phyloP scores from a whole-genome alignment of 2,888 invertebrate genomes.

The Patella caerulea region DNA sequence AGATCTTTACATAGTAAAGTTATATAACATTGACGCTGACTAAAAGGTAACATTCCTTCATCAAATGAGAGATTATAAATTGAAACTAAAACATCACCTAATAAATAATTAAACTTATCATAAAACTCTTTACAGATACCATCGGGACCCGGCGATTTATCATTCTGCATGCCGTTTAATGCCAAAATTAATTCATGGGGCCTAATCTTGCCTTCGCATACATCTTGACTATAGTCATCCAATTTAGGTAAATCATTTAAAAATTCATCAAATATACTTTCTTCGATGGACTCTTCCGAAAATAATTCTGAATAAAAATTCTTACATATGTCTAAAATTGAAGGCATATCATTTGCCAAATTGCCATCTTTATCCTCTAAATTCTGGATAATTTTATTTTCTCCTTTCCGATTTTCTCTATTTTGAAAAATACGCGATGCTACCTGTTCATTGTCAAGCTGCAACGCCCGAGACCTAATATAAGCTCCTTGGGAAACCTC shows the following conservation, averaged over 20 bases:
- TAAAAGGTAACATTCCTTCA: slow-evolving; percentile 24
- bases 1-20: slow-evolving; percentile 42
- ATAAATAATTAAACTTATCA: slow-evolving; percentile 25
- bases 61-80: slow-evolving; percentile 27
- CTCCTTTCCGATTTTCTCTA: no score
- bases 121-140: slow-evolving; percentile 42
- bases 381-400: not conserved
- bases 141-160: slow-evolving; percentile 40
- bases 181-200: slow-evolving; percentile 14
- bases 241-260: slow-evolving; percentile 16
- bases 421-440: not conserved
- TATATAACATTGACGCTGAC: slow-evolving; percentile 27
- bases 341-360: not conserved
- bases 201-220: slow-evolving; percentile 14
- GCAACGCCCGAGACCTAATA: slow-evolving; percentile 2
- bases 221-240: not conserved
- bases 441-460: not conserved
- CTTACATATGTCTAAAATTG: slow-evolving; percentile 11
- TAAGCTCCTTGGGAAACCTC: not conserved
- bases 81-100: slow-evolving; percentile 26
- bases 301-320: slow-evolving; percentile 19
- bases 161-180: slow-evolving; percentile 30
- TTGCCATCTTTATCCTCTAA: slow-evolving; percentile 3
- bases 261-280: slow-evolving; percentile 7
- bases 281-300: slow-evolving; percentile 20